These are phyloP conservation scores for Cacoxenus indagator DNA, from an alignment of 2,888 invertebrate species.

Conservation along the genomic window DNA sequence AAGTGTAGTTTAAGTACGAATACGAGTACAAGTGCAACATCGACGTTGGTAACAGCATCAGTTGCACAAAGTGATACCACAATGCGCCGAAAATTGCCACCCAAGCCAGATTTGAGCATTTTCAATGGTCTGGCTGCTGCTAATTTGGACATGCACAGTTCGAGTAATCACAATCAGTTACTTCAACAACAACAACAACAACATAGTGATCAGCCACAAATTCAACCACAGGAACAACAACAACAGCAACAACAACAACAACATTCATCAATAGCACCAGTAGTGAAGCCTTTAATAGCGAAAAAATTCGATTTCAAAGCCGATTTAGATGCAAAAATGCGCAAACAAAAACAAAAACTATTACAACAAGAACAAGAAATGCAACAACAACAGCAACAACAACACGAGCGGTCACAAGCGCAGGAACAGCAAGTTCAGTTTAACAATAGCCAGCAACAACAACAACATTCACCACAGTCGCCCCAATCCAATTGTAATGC, in stretches of 20 bases:
- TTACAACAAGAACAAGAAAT: conserved; percentile 37
- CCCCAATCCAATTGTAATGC: conserved; percentile 59
- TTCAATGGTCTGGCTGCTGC: conserved; percentile 46
- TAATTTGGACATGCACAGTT: conserved; percentile 17
- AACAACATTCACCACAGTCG: conserved; percentile 37
- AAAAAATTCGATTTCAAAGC: conserved; percentile 64
- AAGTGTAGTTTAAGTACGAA: conserved; percentile 39
- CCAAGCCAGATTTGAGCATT: conserved; percentile 63
- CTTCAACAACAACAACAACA: conserved; percentile 31
- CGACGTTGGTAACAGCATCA: conserved; percentile 32
- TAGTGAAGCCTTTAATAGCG: conserved; percentile 48
- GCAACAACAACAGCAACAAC: conserved; percentile 48
- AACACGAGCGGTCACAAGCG: conserved; percentile 31
- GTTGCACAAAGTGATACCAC: conserved; percentile 34
- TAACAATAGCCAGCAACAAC: conserved; percentile 40
- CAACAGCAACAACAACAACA: conserved; percentile 17
- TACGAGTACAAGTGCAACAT: conserved; percentile 17
- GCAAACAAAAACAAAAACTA: conserved; percentile 63
- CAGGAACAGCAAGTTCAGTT: conserved; percentile 19
- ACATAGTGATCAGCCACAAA: too few species aligned
- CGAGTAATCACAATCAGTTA: conserved; percentile 33
- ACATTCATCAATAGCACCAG: conserved; percentile 34
- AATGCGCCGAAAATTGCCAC: conserved; percentile 59
- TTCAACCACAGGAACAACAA: conserved; percentile 22
- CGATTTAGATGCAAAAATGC: conserved; percentile 66